These are phyloP conservation scores for Drosophila buzzatii DNA, from an alignment of 2,888 invertebrate species.

Conservation along the genomic window DNA sequence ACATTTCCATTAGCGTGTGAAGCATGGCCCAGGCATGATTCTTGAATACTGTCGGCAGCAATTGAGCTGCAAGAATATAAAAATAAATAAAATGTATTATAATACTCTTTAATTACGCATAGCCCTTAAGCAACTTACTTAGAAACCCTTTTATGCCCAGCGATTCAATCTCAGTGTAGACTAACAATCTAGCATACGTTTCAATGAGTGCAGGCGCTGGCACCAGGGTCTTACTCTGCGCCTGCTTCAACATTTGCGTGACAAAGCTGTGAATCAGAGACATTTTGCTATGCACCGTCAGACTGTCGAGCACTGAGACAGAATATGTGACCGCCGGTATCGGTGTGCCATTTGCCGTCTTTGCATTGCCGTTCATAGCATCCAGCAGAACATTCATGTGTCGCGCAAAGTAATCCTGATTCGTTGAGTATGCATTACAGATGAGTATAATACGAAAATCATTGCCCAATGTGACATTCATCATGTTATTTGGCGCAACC, in stretches of 20 bases:
- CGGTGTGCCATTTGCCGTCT: slow-evolving; percentile 87
- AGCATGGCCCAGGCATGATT: slow-evolving; percentile 97
- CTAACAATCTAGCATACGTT: slow-evolving; percentile 96
- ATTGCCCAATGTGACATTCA: slow-evolving; percentile 92
- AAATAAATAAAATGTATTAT: no score
- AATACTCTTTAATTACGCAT: background rate
- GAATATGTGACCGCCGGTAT: slow-evolving; percentile 94
- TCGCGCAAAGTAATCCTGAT: slow-evolving; percentile 94
- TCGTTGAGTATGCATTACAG: slow-evolving; percentile 98
- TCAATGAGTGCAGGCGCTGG: slow-evolving; percentile 97
- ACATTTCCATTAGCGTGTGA: slow-evolving; percentile 98
- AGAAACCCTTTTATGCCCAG: slow-evolving; percentile 98
- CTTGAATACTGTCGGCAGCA: slow-evolving; percentile 95
- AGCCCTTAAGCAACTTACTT: slow-evolving; percentile 86
- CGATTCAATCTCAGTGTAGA: slow-evolving; percentile 98
- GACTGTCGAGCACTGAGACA: slow-evolving; percentile 96
- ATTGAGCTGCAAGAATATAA: slow-evolving; percentile 87
- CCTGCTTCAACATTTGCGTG: slow-evolving; percentile 95
- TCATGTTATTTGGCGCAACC: slow-evolving; percentile 90
- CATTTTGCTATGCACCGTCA: slow-evolving; percentile 99
- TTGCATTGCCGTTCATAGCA: slow-evolving; percentile 91
- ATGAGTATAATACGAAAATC: slow-evolving; percentile 96
- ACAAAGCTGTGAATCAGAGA: slow-evolving; percentile 92
- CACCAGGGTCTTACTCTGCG: slow-evolving; percentile 93
- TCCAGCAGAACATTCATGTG: slow-evolving; percentile 97